Base-by-base conservation (phyloP, 2,888 invertebrate genomes). In the Ennomos fuscantarius region DNA sequence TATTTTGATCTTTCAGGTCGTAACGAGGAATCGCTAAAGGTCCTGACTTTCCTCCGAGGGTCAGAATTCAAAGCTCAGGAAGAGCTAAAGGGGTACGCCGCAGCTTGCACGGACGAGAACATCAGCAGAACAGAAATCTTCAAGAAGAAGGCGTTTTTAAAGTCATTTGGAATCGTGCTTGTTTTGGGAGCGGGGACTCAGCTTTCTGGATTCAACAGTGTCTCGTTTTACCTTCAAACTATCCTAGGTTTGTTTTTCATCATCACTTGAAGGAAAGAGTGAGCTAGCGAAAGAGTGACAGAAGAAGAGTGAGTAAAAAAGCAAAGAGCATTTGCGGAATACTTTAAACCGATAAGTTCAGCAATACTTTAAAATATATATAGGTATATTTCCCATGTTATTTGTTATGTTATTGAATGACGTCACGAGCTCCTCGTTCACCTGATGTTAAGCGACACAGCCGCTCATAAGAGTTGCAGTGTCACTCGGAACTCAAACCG, bases 181-280 rank as follows among this genome's bases (percentile, higher is more conserved):
- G 46, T 61, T 1, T 10, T 68, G 9, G 15, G 50, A 0, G 37
- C 43, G 3, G 55, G 61, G 1, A 8, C 64, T 0, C 84, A 84
- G 13, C 48, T 83, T 0, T 64, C 73, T 0, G 86, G 87, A 0
- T 86, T 76, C 35, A 86, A 85, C 37, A 81, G 79, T 0, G 76
- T 88, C 0, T 63, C 76, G 0, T 82, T 79, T 62, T 88, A 87
- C 48, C 62, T 87, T 1, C 86, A 87, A 68, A 81, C 84, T 0
- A 74, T 88, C 32, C 62, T 88, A 51, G 55, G 55, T 39, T 24
- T 2, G 24, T 24, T 24, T 24, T 24, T 24, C 3, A 15, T 3
- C 15, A 15, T 15, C 15, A 15, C 3, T n/a, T 15, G 3, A 15
- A 15, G 15, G 3, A 15, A 15, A 15, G 15, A 15, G 15, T 2